Percentiles rank a stretch among this genome's conserved stretches.
These are phyloP conservation scores for Crotalus tigris DNA, from an alignment of 2,113 vertebrate genomes.

Conservation along the genomic window DNA sequence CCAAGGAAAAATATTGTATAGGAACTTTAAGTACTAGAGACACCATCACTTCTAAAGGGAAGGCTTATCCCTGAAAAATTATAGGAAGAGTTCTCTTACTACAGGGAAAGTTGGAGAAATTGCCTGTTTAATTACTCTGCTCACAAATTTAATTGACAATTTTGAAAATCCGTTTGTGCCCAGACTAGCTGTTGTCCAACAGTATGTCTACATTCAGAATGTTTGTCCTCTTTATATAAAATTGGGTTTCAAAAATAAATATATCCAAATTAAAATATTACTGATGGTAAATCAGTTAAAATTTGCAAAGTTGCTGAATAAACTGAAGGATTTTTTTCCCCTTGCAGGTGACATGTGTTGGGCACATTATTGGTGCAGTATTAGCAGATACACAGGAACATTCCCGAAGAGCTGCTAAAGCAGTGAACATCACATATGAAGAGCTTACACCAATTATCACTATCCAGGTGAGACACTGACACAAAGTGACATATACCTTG, in stretches of 20 bases:
- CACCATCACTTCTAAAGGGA: not conserved
- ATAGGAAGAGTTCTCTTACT: not conserved
- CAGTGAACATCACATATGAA: slow-evolving; percentile 83
- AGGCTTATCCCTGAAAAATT: not conserved
- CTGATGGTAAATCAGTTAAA: not conserved
- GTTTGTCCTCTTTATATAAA: not conserved
- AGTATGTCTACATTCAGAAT: not conserved
- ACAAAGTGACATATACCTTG: not conserved
- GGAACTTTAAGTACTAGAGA: not conserved
- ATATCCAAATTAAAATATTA: not conserved
- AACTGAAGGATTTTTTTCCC: slow-evolving; percentile 21
- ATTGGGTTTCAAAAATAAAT: not conserved
- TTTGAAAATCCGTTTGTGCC: not conserved
- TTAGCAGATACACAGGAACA: slow-evolving; percentile 88
- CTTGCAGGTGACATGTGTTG: slow-evolving; percentile 89
- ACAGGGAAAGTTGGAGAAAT: not conserved
- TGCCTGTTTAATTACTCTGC: not conserved
- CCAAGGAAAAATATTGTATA: not conserved
- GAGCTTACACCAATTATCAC: slow-evolving; percentile 85
- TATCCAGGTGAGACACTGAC: slow-evolving; percentile 80
- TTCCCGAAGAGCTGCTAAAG: slow-evolving; percentile 84
- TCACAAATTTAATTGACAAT: not conserved
- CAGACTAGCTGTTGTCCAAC: not conserved
- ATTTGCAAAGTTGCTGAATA: not conserved
- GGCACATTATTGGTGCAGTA: slow-evolving; percentile 89